Conservation (phyloP, 2,113 vertebrate species). For the Sander vitreus region DNA sequence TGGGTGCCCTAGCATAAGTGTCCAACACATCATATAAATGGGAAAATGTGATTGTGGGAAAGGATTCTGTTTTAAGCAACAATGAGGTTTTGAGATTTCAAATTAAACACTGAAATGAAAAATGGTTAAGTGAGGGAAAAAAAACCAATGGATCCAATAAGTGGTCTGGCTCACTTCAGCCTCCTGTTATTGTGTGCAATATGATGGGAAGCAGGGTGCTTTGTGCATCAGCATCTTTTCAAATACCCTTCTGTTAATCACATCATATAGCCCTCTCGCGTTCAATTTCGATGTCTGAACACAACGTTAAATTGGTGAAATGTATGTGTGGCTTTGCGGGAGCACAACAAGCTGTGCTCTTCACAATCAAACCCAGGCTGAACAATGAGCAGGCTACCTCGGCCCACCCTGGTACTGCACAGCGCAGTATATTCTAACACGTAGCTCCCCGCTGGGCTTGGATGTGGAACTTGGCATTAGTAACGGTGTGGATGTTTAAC, state of each 20-base stretch:
- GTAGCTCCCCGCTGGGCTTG: slow-evolving; percentile 66
- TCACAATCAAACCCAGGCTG: slow-evolving; percentile 67
- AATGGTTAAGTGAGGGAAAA: neutral
- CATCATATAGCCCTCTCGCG: slow-evolving; percentile 26
- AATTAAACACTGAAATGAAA: slow-evolving; percentile 7
- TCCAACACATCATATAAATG: neutral
- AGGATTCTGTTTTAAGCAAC: neutral
- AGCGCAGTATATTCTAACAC: slow-evolving; percentile 61
- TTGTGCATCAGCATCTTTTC: slow-evolving; percentile 49
- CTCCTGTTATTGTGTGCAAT: slow-evolving; percentile 25
- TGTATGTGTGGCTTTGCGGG: slow-evolving; percentile 37
- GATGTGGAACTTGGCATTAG: slow-evolving; percentile 70
- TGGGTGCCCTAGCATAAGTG: neutral
- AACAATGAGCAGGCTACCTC: slow-evolving; percentile 45
- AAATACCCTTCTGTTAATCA: slow-evolving; percentile 49
- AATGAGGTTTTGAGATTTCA: neutral
- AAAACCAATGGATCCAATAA: slow-evolving; percentile 5
- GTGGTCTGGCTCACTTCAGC: slow-evolving; percentile 7
- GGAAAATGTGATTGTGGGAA: neutral
- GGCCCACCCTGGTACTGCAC: slow-evolving; percentile 73
- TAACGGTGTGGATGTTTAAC: slow-evolving; percentile 76
- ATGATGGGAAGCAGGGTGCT: slow-evolving; percentile 39
- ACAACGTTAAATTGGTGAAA: slow-evolving; percentile 55
- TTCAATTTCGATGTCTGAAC: slow-evolving; percentile 29
- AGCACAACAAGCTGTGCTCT: slow-evolving; percentile 37